These are phyloP conservation scores for Megaptera novaeangliae DNA, from an alignment of 2,113 vertebrate species.

Conservation along the genomic window DNA sequence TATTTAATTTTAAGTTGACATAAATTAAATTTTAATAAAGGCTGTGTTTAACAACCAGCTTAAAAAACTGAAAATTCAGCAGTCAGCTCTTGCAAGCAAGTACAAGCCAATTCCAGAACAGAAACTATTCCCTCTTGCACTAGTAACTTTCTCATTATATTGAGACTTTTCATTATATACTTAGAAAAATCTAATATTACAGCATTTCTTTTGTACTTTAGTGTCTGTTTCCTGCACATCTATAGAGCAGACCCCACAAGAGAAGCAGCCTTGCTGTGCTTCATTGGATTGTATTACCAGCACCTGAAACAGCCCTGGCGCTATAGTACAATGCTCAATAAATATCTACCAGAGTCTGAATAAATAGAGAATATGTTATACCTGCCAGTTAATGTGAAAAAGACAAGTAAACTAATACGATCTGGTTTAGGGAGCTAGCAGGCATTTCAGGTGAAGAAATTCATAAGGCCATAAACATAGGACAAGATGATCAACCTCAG, in stretches of 20 bases:
- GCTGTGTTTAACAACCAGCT: background rate
- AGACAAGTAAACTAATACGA: background rate
- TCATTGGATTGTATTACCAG: background rate
- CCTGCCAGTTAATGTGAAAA: background rate
- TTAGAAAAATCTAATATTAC: background rate
- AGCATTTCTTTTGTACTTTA: background rate
- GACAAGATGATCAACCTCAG: background rate
- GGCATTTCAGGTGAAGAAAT: background rate
- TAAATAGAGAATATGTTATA: background rate
- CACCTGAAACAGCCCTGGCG: background rate
- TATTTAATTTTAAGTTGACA: background rate
- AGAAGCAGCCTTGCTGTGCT: background rate
- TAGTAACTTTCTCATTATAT: background rate
- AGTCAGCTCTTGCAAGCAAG: background rate
- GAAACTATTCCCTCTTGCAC: background rate
- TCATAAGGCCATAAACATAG: background rate
- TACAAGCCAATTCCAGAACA: background rate
- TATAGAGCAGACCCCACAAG: background rate
- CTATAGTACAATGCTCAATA: background rate
- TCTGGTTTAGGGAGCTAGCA: background rate
- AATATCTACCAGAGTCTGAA: background rate
- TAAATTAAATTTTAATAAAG: conserved; percentile 4
- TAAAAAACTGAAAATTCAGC: background rate
- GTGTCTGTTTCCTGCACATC: background rate
- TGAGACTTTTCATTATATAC: background rate